Percentiles rank a stretch among this genome's conserved stretches.
These are phyloP conservation scores for Spea bombifrons DNA, from an alignment of 2,113 vertebrate genomes.

Conservation along the genomic window DNA sequence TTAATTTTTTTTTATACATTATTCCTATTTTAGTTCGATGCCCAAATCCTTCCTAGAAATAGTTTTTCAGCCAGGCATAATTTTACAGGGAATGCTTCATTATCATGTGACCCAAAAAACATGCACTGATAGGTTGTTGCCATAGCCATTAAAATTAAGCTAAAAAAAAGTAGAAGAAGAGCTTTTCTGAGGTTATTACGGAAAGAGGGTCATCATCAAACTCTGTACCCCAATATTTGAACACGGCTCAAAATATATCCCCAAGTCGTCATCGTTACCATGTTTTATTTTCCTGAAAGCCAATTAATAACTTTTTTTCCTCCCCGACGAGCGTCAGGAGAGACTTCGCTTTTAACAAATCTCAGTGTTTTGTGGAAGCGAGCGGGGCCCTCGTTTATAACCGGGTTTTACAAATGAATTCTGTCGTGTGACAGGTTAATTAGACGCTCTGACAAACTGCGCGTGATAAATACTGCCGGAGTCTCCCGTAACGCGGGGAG, in stretches of 20 bases:
- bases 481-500: neutral
- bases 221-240: neutral
- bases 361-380: slow-evolving; percentile 57
- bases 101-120: too few relatives aligned
- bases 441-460: slow-evolving; percentile 56
- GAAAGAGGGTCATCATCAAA: too few relatives aligned
- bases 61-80: neutral
- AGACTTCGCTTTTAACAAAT: slow-evolving; percentile 50
- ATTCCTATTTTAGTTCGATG: neutral
- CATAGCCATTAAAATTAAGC: too few relatives aligned
- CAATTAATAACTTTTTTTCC: slow-evolving; percentile 27
- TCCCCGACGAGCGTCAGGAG: neutral
- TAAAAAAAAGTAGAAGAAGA: too few relatives aligned
- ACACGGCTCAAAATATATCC: neutral
- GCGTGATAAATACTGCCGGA: neutral
- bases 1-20: too few relatives aligned
- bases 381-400: slow-evolving; percentile 66
- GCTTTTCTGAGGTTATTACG: too few relatives aligned
- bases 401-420: slow-evolving; percentile 58
- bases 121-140: too few relatives aligned
- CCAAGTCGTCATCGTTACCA: slow-evolving; percentile 9
- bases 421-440: slow-evolving; percentile 67
- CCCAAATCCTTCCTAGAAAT: neutral
- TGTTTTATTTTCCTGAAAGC: slow-evolving; percentile 37
- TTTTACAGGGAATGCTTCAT: neutral